Base-by-base conservation (phyloP, 2,113 vertebrate genomes). In the Paradisaea rubra region DNA sequence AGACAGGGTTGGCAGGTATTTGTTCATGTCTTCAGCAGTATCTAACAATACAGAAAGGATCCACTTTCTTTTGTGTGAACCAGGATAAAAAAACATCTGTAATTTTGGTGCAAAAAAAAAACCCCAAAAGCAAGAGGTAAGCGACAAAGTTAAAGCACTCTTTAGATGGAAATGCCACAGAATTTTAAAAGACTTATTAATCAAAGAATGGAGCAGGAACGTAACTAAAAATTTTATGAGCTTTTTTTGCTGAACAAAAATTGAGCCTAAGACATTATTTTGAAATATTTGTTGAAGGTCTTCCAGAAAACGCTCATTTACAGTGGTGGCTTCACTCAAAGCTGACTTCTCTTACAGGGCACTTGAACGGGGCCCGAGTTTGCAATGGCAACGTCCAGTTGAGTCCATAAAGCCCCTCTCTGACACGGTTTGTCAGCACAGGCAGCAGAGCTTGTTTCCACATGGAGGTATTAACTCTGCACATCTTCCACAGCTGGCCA, bases 381-480 rank as follows among this genome's bases (percentile, higher is more conserved):
- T 53, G 64, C 42, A 24, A 24, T 14, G 11, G 28, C 33, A 63
- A 79, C 69, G 44, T 35, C 47, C n/a, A 42, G 11, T 9, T 22
- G 39, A 72, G 44, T 68, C 53, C 50, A 41, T 18, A 21, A 61
- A 63, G 31, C 22, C 23, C 12, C 31, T 64, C n/a, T 57, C 37
- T 31, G n/a, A 37, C 52, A 74, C 0, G 0, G 56, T 66, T 53
- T 60, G 10, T n/a, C 50, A 65, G 19, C 10, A 50, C 0, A 54
- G 14, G 44, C 45, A 77, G 44, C 31, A 68, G 76, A 81, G 74
- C 10, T 13, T 42, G 13, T 14, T 82, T 70, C 54, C 42, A 19
- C 69, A 54, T 28, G 50, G 30, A 60, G 35, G 20, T 44, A 35
- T 31, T 66, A 69, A 73, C 19, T 60, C 66, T 47, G 45, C 45